These are phyloP conservation scores for Eilema sororculum DNA, from an alignment of 2,888 invertebrate species.

Conservation along the genomic window DNA sequence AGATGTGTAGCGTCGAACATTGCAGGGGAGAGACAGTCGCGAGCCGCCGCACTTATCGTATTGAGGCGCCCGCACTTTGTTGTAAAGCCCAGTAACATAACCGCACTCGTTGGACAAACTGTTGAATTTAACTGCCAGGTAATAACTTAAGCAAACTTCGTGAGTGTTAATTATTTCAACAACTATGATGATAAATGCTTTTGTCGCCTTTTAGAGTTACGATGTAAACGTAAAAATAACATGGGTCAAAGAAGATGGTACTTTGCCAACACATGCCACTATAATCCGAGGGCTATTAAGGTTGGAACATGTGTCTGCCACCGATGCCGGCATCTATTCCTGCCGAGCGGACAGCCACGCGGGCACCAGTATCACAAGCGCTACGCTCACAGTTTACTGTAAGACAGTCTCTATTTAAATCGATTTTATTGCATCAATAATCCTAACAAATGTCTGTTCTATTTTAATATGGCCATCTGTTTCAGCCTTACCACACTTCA, in stretches of 20 bases:
- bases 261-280: slow-evolving; percentile 77
- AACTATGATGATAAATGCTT: slow-evolving; percentile 13
- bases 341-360: slow-evolving; percentile 97
- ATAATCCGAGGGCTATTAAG: slow-evolving; percentile 86
- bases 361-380: slow-evolving; percentile 94
- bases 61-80: slow-evolving; percentile 95
- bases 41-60: slow-evolving; percentile 93
- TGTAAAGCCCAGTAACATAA: slow-evolving; percentile 94
- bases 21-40: slow-evolving; percentile 94
- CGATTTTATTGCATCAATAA: slow-evolving; percentile 80
- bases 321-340: slow-evolving; percentile 96
- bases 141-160: neutral
- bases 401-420: slow-evolving; percentile 84
- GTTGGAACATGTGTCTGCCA: slow-evolving; percentile 93
- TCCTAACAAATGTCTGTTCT: slow-evolving; percentile 70
- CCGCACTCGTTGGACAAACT: slow-evolving; percentile 93
- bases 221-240: slow-evolving; percentile 82
- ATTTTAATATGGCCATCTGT: slow-evolving; percentile 84
- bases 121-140: slow-evolving; percentile 95
- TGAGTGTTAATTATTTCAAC: neutral
- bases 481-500: slow-evolving; percentile 95
- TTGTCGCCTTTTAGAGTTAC: slow-evolving; percentile 74
- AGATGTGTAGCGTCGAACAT: slow-evolving; percentile 97
- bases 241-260: slow-evolving; percentile 82
- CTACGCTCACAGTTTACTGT: slow-evolving; percentile 96